Conservation (phyloP, 1,140 invertebrate genomes). For the Anagrus nilaparvatae region DNA sequence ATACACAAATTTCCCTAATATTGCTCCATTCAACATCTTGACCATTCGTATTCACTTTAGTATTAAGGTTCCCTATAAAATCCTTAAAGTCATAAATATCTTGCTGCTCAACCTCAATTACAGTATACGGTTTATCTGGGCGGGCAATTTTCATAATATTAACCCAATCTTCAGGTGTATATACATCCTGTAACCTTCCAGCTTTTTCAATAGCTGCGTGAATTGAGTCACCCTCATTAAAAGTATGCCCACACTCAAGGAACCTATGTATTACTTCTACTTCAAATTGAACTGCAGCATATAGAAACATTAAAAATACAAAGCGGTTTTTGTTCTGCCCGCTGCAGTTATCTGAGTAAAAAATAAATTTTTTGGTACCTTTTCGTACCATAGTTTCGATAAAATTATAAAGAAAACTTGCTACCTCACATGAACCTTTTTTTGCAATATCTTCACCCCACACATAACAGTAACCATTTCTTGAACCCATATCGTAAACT, state of each 20-base stretch:
- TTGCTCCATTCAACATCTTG: too few relatives aligned
- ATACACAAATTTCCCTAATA: too few relatives aligned
- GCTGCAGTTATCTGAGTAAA: constrained; percentile 35
- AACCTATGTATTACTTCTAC: constrained; percentile 34
- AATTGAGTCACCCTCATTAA: constrained; percentile 31
- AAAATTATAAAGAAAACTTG: constrained; percentile 19
- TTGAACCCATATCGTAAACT: constrained; percentile 19
- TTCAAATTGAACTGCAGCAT: constrained; percentile 22
- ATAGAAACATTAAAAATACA: constrained; percentile 24
- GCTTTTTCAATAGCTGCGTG: constrained; percentile 32
- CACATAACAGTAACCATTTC: constrained; percentile 21
- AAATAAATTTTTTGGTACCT: constrained; percentile 23
- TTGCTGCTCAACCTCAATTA: constrained; percentile 18
- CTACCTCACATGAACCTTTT: constrained; percentile 21
- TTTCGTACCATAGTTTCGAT: constrained; percentile 16
- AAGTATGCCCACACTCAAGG: constrained; percentile 30
- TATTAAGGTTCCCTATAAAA: constrained; percentile 12
- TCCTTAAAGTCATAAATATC: constrained; percentile 23
- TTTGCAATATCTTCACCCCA: constrained; percentile 21
- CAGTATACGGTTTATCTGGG: constrained; percentile 22
- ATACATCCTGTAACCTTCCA: constrained; percentile 28
- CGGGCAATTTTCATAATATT: constrained; percentile 24
- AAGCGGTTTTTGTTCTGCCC: constrained; percentile 39
- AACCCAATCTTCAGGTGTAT: constrained; percentile 26
- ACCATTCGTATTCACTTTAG: too few relatives aligned